These are phyloP conservation scores for Adineta ricciae DNA, from an alignment of 2,888 invertebrate species.

Conservation along the genomic window DNA sequence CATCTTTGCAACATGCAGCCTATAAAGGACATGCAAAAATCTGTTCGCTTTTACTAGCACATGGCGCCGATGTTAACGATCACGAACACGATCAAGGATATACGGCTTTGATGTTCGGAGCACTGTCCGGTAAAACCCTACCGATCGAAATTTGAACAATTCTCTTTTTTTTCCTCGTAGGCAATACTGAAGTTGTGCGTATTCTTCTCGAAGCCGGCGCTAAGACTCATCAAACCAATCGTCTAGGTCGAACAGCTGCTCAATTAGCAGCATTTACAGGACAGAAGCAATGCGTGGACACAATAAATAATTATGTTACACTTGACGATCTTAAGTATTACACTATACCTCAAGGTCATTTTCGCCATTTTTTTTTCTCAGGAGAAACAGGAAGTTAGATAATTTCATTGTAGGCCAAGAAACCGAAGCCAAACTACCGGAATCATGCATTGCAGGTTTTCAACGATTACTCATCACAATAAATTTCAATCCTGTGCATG, in stretches of 20 bases:
- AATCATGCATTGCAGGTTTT: constrained; percentile 63
- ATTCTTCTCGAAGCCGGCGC: constrained; percentile 77
- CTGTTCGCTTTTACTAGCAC: constrained; percentile 68
- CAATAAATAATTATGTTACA: constrained; percentile 86
- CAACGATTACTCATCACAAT: constrained; percentile 75
- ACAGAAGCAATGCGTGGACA: constrained; percentile 72
- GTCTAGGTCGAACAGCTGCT: constrained; percentile 78
- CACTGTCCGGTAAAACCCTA: constrained; percentile 68
- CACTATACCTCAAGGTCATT: constrained; percentile 59
- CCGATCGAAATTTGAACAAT: too few species aligned
- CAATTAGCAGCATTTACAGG: constrained; percentile 97
- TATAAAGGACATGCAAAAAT: constrained; percentile 83
- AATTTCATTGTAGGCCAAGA: constrained; percentile 56
- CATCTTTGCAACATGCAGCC: constrained; percentile 79
- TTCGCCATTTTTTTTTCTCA: not conserved
- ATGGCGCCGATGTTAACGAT: constrained; percentile 86
- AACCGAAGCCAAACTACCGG: constrained; percentile 65
- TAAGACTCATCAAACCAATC: constrained; percentile 68
- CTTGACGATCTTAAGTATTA: constrained; percentile 72
- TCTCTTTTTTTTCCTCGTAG: constrained; percentile 37
- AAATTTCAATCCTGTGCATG: constrained; percentile 48
- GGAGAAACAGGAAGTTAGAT: constrained; percentile 5
- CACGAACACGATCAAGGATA: constrained; percentile 83
- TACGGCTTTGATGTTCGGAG: constrained; percentile 89
- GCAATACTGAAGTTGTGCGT: constrained; percentile 67